A percentile compares a stretch with the other conserved stretches of the same genome.
These are phyloP conservation scores for Acheta domesticus DNA, from an alignment of 2,888 invertebrate genomes.

Conservation along the genomic window DNA sequence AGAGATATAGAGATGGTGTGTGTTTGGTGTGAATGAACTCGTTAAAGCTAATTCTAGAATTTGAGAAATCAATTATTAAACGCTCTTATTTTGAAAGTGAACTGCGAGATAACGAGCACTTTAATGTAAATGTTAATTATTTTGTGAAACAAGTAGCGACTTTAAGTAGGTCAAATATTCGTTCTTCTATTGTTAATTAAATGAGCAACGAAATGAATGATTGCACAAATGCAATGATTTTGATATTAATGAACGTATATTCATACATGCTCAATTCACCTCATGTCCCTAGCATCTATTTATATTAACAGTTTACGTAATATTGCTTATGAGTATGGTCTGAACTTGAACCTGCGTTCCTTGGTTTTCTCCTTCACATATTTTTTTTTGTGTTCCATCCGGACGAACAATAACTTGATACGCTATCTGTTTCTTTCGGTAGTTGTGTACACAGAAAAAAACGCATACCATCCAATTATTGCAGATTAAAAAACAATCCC, in stretches of 20 bases:
- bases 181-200: too few relatives aligned
- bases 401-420: too few relatives aligned
- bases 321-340: constrained; percentile 1
- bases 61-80: not conserved
- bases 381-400: too few relatives aligned
- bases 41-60: not conserved
- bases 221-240: too few relatives aligned
- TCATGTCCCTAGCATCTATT: not conserved
- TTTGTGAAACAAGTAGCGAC: too few relatives aligned
- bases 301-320: not conserved
- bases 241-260: too few relatives aligned
- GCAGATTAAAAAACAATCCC: not conserved
- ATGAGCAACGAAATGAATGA: too few relatives aligned
- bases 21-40: not conserved
- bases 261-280: not conserved
- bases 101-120: not conserved
- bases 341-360: not conserved
- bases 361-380: not conserved
- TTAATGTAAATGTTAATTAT: not conserved
- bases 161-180: too few relatives aligned
- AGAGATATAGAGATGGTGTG: not conserved
- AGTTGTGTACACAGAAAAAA: not conserved
- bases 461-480: not conserved
- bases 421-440: not conserved
- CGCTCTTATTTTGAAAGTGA: not conserved